Conservation (phyloP, 2,888 invertebrate species). For the Nomada fucata region DNA sequence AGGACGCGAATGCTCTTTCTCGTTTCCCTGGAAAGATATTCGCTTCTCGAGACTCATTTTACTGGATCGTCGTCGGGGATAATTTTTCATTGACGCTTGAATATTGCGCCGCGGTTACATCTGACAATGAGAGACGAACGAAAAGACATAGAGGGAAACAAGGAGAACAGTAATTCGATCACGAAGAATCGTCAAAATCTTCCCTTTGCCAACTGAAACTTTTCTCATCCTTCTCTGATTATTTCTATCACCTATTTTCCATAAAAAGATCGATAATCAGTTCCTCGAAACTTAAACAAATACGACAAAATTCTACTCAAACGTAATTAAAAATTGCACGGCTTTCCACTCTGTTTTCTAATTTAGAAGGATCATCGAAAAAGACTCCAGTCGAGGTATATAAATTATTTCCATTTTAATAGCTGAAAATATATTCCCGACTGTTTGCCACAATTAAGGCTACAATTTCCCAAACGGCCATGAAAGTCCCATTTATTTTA, state of each 20-base stretch:
- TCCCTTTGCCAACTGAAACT: background rate
- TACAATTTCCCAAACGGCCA: no score
- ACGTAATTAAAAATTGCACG: conserved; percentile 27
- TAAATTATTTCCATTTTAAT: no score
- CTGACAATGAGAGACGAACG: conserved; percentile 45
- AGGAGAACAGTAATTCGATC: conserved; percentile 22
- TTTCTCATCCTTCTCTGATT: background rate
- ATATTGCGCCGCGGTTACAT: conserved; percentile 56
- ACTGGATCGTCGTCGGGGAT: conserved; percentile 37
- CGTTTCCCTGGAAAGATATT: conserved; percentile 39
- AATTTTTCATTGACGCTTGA: conserved; percentile 59
- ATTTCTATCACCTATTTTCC: conserved; percentile 18
- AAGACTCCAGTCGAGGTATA: no score
- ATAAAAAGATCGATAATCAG: conserved; percentile 27
- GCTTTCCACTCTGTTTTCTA: no score
- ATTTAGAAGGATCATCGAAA: no score
- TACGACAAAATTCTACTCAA: no score
- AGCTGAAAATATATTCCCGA: no score
- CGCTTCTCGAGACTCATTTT: conserved; percentile 28
- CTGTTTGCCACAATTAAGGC: no score
- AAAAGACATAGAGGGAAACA: conserved; percentile 21
- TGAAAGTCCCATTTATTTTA: background rate
- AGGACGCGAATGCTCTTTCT: background rate
- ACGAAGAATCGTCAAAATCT: conserved; percentile 25
- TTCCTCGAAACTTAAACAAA: conserved; percentile 11